These are phyloP conservation scores for Thymallus thymallus DNA, from an alignment of 2,113 vertebrate genomes.

Conservation along the genomic window DNA sequence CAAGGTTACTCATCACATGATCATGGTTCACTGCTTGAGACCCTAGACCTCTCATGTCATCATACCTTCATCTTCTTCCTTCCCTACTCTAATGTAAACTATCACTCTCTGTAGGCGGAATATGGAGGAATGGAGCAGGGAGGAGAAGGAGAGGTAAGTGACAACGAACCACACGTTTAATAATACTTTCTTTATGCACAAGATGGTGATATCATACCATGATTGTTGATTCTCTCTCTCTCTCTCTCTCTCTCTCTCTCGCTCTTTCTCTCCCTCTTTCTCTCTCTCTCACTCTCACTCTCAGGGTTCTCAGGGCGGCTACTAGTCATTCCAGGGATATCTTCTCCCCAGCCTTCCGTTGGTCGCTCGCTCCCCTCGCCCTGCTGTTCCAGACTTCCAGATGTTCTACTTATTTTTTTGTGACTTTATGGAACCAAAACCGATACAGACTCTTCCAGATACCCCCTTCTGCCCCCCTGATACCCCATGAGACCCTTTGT, in stretches of 20 bases:
- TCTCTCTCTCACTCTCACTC: not conserved
- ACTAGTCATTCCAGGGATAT: not conserved
- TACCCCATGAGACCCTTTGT: constrained; percentile 8
- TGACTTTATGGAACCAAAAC: constrained; percentile 71
- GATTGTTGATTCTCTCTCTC: not conserved
- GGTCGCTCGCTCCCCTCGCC: constrained; percentile 16
- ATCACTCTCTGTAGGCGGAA: constrained; percentile 63
- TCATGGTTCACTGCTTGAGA: no score
- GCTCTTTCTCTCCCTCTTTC: not conserved
- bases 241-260: not conserved
- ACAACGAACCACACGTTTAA: no score
- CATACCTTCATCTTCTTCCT: not conserved
- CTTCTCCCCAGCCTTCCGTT: not conserved
- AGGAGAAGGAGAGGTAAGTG: constrained; percentile 74
- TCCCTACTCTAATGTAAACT: constrained; percentile 12
- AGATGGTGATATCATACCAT: no score
- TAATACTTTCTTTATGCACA: no score
- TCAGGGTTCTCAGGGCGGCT: not conserved
- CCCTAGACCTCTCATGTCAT: no score
- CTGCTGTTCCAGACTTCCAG: constrained; percentile 64
- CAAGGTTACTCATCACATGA: no score
- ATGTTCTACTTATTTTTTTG: constrained; percentile 73
- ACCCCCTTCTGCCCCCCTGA: constrained; percentile 20
- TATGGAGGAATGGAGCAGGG: constrained; percentile 77
- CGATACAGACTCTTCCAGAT: constrained; percentile 64